Evolutionary conservation across 2,797 vertebrate genomes (phyloP).

Genomic region (Fratercula arctica): DNA sequence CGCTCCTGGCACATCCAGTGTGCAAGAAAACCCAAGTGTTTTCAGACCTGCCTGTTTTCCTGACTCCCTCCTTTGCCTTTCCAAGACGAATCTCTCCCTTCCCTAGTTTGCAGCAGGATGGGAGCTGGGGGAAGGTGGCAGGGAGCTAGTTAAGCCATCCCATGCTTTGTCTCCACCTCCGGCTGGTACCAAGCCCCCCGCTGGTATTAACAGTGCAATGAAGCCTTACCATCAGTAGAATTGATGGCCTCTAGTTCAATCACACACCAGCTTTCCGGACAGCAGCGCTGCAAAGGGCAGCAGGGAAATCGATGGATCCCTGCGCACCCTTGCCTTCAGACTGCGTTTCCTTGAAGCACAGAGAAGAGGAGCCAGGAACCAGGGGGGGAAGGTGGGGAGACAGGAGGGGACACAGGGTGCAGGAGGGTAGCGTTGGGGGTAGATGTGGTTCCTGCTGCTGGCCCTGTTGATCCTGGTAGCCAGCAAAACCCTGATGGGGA

Average conservation of each 20-base stretch:
- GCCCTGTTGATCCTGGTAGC: not conserved
- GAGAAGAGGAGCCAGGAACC: not conserved
- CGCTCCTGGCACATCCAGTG: not conserved
- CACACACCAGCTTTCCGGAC: not conserved
- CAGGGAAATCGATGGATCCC: not conserved
- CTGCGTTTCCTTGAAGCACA: not conserved
- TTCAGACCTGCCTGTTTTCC: not conserved
- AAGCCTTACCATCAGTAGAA: not conserved
- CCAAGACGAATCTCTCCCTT: not conserved
- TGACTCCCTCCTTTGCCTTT: rapidly evolving
- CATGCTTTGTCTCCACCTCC: not conserved
- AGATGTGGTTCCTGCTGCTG: not conserved
- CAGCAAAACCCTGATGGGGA: not conserved
- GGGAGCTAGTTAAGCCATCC: not conserved
- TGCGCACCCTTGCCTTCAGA: not conserved
- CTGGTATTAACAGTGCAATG: not conserved
- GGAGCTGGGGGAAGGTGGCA: not conserved
- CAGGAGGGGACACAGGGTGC: not conserved
- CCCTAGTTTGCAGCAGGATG: too few species aligned
- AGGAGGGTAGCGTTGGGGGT: too few species aligned
- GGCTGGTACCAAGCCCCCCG: not conserved
- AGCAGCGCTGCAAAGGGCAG: not conserved
- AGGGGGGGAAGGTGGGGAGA: not conserved
- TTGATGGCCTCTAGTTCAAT: not conserved
- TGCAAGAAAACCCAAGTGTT: not conserved